Evolutionary conservation across 2,113 vertebrate genomes (phyloP).

Genomic region (Pandion haliaetus): DNA sequence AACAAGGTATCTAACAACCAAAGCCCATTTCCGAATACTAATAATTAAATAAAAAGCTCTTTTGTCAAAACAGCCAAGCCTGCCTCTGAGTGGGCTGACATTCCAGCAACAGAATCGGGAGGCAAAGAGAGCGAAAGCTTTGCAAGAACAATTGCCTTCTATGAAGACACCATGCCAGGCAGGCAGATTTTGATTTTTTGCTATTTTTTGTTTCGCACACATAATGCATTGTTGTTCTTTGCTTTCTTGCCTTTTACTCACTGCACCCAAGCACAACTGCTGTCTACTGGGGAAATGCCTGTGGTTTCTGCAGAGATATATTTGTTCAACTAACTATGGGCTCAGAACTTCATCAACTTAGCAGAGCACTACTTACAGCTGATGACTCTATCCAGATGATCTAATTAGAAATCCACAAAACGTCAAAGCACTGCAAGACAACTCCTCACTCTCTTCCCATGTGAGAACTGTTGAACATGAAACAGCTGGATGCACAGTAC

Average conservation of each 20-base stretch:
- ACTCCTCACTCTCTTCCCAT: neutral
- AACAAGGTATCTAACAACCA: neutral
- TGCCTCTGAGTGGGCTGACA: neutral
- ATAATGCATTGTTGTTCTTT: neutral
- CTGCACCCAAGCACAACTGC: neutral
- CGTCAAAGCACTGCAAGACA: slow-evolving; percentile 13
- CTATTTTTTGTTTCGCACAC: neutral
- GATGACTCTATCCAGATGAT: neutral
- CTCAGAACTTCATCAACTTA: slow-evolving; percentile 35
- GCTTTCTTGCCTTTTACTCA: neutral
- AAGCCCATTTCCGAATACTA: neutral
- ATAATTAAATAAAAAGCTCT: neutral
- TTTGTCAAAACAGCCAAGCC: neutral
- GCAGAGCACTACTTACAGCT: slow-evolving; percentile 22
- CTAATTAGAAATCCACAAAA: slow-evolving; percentile 7
- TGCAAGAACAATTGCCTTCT: slow-evolving; percentile 47
- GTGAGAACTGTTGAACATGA: neutral
- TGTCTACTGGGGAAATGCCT: neutral
- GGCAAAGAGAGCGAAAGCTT: neutral
- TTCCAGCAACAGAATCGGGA: neutral
- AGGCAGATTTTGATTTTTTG: neutral
- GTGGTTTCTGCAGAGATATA: slow-evolving; percentile 5
- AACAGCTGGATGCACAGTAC: neutral
- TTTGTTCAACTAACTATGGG: slow-evolving; percentile 37
- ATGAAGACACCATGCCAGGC: neutral